Conservation (phyloP, 1,140 invertebrate species). For the Oedothorax gibbosus region DNA sequence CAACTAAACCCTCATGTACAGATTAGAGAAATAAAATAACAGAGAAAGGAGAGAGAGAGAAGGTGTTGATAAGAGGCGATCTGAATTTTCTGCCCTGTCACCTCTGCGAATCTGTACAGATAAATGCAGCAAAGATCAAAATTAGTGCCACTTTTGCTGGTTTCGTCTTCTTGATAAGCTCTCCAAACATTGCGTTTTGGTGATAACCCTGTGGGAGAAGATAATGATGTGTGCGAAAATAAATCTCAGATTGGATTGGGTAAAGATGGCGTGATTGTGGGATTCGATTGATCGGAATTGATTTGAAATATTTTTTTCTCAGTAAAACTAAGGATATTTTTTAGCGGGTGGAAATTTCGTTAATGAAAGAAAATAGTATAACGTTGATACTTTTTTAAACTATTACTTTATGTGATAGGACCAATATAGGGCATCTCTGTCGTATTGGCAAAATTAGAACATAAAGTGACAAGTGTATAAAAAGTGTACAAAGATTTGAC, state of each 20-base stretch:
- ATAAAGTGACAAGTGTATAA: too few relatives aligned
- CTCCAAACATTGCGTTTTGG: conserved; percentile 38
- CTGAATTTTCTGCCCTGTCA: conserved; percentile 52
- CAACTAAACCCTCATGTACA: conserved; percentile 12
- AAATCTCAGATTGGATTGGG: conserved; percentile 7
- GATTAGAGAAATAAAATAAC: conserved; percentile 39
- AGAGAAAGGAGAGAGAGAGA: neutral
- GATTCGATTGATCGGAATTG: too few relatives aligned
- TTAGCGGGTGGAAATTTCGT: too few relatives aligned
- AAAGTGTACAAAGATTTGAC: too few relatives aligned
- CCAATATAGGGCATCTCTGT: too few relatives aligned
- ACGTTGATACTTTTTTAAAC: too few relatives aligned
- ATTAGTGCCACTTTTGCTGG: conserved; percentile 46
- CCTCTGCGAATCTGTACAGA: neutral
- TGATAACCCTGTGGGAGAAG: neutral
- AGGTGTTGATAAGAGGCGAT: conserved; percentile 9
- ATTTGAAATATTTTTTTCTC: too few relatives aligned
- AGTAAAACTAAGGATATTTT: too few relatives aligned
- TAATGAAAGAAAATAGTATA: too few relatives aligned
- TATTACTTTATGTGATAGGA: too few relatives aligned
- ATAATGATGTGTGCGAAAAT: conserved; percentile 41
- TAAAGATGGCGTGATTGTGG: too few relatives aligned
- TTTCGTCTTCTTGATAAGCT: conserved; percentile 20
- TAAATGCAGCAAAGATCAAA: conserved; percentile 37
- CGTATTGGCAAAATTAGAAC: too few relatives aligned